Evolutionary conservation across 2,797 vertebrate species (phyloP).

Genomic region (Pangasius macronema): DNA sequence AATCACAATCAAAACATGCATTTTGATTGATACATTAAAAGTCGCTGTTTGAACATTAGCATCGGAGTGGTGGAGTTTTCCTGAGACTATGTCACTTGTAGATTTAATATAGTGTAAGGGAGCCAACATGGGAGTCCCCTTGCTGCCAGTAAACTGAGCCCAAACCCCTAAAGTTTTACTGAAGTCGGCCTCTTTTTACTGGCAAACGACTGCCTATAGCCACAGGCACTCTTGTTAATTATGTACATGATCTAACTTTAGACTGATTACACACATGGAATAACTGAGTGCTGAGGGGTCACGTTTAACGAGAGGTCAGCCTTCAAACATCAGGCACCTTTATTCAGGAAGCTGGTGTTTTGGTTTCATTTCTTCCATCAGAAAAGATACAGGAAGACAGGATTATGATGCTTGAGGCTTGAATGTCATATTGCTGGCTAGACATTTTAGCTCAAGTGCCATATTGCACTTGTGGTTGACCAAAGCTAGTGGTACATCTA

Average conservation of each 20-base stretch:
- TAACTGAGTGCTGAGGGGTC: constrained; percentile 66
- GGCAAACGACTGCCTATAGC: constrained; percentile 61
- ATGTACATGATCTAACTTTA: constrained; percentile 66
- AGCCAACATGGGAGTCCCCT: constrained; percentile 43
- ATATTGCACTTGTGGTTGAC: neutral
- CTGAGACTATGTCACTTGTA: constrained; percentile 45
- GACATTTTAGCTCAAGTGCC: neutral
- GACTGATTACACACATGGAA: constrained; percentile 75
- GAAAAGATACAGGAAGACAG: constrained; percentile 41
- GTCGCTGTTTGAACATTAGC: neutral
- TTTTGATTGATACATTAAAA: neutral
- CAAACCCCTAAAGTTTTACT: constrained; percentile 51
- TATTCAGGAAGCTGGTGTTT: constrained; percentile 53
- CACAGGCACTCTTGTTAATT: constrained; percentile 64
- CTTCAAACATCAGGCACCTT: constrained; percentile 51
- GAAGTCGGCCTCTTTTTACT: constrained; percentile 62
- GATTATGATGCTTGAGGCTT: neutral
- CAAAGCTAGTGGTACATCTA: neutral
- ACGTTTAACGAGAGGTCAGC: constrained; percentile 69
- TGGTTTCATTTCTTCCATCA: constrained; percentile 50
- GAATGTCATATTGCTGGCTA: neutral
- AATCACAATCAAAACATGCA: neutral
- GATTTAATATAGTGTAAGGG: constrained; percentile 50
- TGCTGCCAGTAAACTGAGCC: constrained; percentile 55
- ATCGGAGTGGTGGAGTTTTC: neutral